These are phyloP conservation scores for Lagenorhynchus albirostris DNA, from an alignment of 2,113 vertebrate genomes.

Conservation along the genomic window DNA sequence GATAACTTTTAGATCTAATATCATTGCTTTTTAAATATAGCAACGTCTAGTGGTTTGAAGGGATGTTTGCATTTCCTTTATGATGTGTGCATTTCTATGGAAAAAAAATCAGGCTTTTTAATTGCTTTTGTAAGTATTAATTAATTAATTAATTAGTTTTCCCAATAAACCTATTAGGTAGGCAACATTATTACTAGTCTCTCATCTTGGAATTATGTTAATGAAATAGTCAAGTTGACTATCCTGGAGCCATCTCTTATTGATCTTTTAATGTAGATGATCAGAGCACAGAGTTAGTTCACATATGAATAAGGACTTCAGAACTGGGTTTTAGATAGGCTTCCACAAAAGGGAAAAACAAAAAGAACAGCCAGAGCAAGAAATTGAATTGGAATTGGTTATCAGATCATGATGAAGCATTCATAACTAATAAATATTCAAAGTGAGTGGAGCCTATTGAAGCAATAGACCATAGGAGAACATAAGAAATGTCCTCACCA, in stretches of 20 bases:
- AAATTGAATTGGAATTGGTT: background rate
- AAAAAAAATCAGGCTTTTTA: background rate
- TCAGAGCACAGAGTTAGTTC: background rate
- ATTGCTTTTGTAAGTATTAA: background rate
- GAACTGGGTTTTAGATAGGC: background rate
- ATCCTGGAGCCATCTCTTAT: slow-evolving; percentile 24
- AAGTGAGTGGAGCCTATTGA: background rate
- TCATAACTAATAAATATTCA: slow-evolving; percentile 31
- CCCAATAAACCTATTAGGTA: slow-evolving; percentile 25
- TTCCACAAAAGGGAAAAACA: background rate
- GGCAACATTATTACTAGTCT: slow-evolving; percentile 30
- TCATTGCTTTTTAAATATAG: background rate
- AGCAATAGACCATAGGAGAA: background rate
- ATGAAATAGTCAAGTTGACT: slow-evolving; percentile 36
- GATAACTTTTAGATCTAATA: slow-evolving; percentile 17
- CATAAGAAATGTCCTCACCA: background rate
- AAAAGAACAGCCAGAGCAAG: background rate
- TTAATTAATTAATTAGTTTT: slow-evolving; percentile 50
- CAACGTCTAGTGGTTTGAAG: background rate
- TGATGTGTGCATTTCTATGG: background rate
- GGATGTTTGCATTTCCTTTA: slow-evolving; percentile 38
- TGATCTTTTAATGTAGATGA: slow-evolving; percentile 57
- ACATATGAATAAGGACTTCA: slow-evolving; percentile 40
- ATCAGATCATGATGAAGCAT: slow-evolving; percentile 19
- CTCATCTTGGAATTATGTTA: slow-evolving; percentile 27